These are phyloP conservation scores for Orius laevigatus DNA, from an alignment of 1,140 invertebrate species.

Conservation along the genomic window DNA sequence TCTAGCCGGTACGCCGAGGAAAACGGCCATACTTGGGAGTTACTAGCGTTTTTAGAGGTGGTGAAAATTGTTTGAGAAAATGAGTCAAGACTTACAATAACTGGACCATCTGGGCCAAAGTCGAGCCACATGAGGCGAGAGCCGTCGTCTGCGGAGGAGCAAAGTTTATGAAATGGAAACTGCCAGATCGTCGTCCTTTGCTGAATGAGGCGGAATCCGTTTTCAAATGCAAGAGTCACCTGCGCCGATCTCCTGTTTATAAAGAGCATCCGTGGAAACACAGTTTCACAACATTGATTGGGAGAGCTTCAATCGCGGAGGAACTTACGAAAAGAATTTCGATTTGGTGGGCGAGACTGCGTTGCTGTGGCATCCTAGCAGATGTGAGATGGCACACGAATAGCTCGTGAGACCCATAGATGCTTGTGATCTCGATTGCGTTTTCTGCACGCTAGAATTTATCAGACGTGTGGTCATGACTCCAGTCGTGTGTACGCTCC, in stretches of 20 bases:
- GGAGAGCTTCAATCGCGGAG: constrained; percentile 9
- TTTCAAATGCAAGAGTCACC: constrained; percentile 74
- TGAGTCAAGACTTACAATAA: constrained; percentile 67
- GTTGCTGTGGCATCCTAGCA: too few relatives aligned
- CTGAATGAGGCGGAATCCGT: constrained; percentile 63
- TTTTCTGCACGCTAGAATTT: constrained; percentile 88
- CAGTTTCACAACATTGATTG: too few relatives aligned
- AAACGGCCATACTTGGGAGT: too few relatives aligned
- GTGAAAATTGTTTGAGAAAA: too few relatives aligned
- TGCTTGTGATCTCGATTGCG: too few relatives aligned
- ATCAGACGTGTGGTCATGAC: constrained; percentile 72
- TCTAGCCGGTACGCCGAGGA: too few relatives aligned
- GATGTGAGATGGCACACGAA: too few relatives aligned
- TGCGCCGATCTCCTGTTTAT: constrained; percentile 71
- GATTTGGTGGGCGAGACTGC: too few relatives aligned
- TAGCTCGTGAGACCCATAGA: too few relatives aligned
- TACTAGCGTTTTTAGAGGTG: too few relatives aligned
- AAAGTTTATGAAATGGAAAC: constrained; percentile 80
- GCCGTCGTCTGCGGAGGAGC: constrained; percentile 88
- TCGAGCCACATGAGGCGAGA: constrained; percentile 79
- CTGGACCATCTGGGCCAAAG: constrained; percentile 78
- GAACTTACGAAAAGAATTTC: constrained; percentile 45
- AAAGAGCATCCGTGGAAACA: constrained; percentile 48
- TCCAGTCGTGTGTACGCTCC: constrained; percentile 83
- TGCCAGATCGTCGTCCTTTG: constrained; percentile 61